Conservation (phyloP, 2,113 vertebrate species). For the Lagopus leucura region DNA sequence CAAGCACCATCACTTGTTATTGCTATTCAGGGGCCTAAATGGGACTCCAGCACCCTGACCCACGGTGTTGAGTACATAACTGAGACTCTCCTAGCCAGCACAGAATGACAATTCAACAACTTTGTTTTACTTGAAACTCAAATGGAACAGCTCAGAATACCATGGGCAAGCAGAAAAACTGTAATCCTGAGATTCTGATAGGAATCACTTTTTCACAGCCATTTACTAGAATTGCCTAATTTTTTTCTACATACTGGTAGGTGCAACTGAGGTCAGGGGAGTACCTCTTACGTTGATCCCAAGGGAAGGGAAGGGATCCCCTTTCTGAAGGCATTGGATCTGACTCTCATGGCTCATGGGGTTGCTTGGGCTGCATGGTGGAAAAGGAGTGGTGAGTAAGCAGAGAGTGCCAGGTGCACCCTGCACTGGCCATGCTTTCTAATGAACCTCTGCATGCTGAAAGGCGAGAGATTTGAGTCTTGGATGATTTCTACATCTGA, state of each 20-base stretch:
- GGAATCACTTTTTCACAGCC: neutral
- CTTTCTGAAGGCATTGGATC: neutral
- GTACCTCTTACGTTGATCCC: neutral
- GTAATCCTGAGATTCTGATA: neutral
- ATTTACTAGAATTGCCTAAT: neutral
- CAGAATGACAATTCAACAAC: neutral
- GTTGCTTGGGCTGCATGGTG: neutral
- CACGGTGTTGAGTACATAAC: rapidly evolving
- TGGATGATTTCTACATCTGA: conserved; percentile 55
- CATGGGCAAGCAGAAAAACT: neutral
- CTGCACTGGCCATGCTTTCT: neutral
- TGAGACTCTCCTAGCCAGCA: neutral
- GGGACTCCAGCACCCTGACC: neutral
- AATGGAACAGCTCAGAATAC: neutral
- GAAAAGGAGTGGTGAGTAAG: neutral
- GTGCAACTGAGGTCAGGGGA: neutral
- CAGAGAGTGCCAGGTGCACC: neutral
- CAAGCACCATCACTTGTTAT: neutral
- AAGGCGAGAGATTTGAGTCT: neutral
- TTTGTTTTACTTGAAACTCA: neutral
- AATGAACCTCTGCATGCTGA: neutral
- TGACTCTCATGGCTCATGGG: rapidly evolving
- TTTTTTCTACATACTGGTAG: neutral
- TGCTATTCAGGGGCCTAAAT: neutral
- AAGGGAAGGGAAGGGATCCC: neutral